Evolutionary conservation across 2,113 vertebrate genomes (phyloP).

Genomic region (Lepus timidus): DNA sequence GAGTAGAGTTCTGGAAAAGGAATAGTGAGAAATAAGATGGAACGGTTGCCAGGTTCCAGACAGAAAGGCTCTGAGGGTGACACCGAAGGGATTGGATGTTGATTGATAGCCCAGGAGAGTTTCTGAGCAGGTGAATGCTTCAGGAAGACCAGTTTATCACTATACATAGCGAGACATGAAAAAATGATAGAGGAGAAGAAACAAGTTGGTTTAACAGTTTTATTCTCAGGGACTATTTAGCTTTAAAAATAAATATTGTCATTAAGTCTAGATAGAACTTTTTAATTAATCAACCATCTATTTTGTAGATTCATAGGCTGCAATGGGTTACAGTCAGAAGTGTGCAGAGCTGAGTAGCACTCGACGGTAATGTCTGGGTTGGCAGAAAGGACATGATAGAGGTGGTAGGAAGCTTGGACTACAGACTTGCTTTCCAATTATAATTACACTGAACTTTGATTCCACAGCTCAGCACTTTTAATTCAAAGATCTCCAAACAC

Average conservation of each 20-base stretch:
- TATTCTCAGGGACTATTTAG: background rate
- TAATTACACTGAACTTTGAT: constrained; percentile 65
- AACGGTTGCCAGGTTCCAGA: background rate
- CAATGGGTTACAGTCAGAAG: background rate
- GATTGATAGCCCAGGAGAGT: background rate
- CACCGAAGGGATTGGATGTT: background rate
- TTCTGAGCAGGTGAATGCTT: background rate
- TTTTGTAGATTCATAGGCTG: background rate
- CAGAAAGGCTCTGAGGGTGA: background rate
- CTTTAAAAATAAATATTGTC: constrained; percentile 10
- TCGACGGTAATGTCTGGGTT: background rate
- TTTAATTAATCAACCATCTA: background rate
- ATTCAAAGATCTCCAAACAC: constrained; percentile 80
- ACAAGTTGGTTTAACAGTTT: background rate
- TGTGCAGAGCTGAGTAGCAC: background rate
- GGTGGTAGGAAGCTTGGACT: background rate
- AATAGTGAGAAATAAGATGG: background rate
- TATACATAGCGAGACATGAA: background rate
- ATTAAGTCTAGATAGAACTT: background rate
- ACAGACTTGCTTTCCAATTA: constrained; percentile 69
- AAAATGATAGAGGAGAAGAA: background rate
- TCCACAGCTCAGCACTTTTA: constrained; percentile 78
- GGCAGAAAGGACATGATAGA: background rate
- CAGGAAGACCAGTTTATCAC: background rate
- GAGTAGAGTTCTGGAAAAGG: background rate